Evolutionary conservation across 1,140 invertebrate genomes (phyloP).

Genomic region (Sarcophaga peregrina): DNA sequence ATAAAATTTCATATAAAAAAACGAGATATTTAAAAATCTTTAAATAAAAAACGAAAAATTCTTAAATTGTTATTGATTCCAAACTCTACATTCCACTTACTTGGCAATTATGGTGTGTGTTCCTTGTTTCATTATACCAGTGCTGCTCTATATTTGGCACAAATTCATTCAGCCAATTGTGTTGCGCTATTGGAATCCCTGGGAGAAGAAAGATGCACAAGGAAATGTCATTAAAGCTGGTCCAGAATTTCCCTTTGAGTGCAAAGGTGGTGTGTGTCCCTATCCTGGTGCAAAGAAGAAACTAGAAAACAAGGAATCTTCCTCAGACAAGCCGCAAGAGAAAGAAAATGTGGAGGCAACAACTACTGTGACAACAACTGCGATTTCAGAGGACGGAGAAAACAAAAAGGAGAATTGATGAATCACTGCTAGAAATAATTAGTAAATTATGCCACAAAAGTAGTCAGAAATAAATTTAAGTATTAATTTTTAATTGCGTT

Average conservation of each 20-base stretch:
- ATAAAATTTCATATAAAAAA: background rate
- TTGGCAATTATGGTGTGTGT: constrained; percentile 76
- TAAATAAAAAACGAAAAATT: background rate
- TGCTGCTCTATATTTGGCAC: constrained; percentile 81
- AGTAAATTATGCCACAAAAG: background rate
- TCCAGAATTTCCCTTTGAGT: constrained; percentile 71
- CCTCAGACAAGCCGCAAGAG: background rate
- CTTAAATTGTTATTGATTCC: background rate
- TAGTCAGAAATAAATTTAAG: background rate
- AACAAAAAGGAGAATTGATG: constrained; percentile 34
- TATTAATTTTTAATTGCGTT: background rate
- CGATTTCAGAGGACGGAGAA: background rate
- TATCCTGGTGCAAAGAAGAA: constrained; percentile 53
- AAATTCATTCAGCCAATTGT: constrained; percentile 80
- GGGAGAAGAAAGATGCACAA: constrained; percentile 72
- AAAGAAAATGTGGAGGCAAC: background rate
- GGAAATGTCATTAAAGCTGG: constrained; percentile 67
- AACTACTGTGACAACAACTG: background rate
- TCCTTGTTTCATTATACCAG: constrained; percentile 80
- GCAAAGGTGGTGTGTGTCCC: constrained; percentile 68
- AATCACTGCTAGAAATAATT: background rate
- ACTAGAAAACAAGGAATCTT: constrained; percentile 31
- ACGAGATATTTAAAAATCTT: background rate
- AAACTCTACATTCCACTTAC: background rate
- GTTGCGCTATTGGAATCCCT: constrained; percentile 81